A percentile compares a stretch with the other conserved stretches of the same genome.
Conservation (phyloP, 2,888 invertebrate genomes). For the Brachypalpus laphriformis region DNA sequence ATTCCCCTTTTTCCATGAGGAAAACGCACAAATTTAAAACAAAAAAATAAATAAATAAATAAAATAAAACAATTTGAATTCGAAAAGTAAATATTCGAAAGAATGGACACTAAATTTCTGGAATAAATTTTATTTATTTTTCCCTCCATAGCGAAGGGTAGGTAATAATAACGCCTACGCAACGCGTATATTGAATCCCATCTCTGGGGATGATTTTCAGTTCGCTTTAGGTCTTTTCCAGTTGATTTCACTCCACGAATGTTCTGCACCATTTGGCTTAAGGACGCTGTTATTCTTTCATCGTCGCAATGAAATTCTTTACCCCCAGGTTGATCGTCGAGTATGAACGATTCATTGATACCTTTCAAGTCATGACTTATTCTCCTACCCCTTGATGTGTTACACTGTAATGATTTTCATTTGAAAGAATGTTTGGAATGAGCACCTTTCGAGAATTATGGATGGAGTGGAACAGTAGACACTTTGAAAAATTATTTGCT, state of each 20-base stretch:
- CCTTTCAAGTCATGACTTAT: neutral
- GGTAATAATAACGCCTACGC: neutral
- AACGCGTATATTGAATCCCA: neutral
- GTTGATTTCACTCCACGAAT: constrained; percentile 41
- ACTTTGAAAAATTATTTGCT: no score
- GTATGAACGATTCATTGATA: constrained; percentile 5
- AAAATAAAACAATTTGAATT: constrained; percentile 3
- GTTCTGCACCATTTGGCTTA: constrained; percentile 45
- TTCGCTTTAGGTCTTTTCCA: constrained; percentile 15
- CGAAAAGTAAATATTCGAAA: neutral
- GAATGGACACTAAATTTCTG: constrained; percentile 16
- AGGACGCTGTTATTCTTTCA: constrained; percentile 34
- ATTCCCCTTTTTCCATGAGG: no score
- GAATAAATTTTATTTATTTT: neutral
- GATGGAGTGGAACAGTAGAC: neutral
- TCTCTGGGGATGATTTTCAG: neutral
- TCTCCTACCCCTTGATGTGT: neutral
- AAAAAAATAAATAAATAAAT: neutral
- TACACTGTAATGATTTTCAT: neutral
- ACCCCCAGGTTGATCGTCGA: neutral
- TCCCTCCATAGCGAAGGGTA: neutral
- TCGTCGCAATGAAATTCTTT: constrained; percentile 34
- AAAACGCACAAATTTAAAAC: neutral
- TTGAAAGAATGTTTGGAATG: neutral
- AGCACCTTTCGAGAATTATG: neutral